Evolutionary conservation across 1,140 invertebrate genomes (phyloP).

Genomic region (Aphelenchoides avenae): DNA sequence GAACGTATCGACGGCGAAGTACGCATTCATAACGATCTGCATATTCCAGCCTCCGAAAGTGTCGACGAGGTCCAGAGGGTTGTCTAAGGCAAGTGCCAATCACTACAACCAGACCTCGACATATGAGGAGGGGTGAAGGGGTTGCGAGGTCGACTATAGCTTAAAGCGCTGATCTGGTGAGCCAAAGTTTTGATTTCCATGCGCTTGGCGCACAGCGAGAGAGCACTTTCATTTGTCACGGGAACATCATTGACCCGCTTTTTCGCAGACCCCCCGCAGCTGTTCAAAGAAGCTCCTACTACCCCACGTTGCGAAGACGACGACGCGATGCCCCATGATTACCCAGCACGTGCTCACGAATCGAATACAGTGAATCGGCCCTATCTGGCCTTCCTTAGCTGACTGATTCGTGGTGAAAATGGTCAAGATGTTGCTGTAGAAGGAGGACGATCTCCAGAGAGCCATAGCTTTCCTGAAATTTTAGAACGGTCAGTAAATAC

Average conservation of each 20-base stretch:
- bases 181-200: too few relatives aligned
- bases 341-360: constrained; percentile 44
- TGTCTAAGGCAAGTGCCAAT: not conserved
- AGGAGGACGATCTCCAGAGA: too few relatives aligned
- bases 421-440: too few relatives aligned
- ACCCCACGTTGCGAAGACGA: too few relatives aligned
- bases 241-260: too few relatives aligned
- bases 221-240: not conserved
- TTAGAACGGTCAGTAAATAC: too few relatives aligned
- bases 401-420: constrained; percentile 16
- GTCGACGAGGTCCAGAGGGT: constrained; percentile 19
- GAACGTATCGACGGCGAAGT: constrained; percentile 40
- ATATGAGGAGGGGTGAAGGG: too few relatives aligned
- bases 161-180: too few relatives aligned
- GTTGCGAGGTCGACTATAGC: too few relatives aligned
- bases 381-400: constrained; percentile 33
- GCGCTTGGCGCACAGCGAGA: constrained; percentile 10
- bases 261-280: too few relatives aligned
- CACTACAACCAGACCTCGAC: too few relatives aligned
- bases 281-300: not conserved
- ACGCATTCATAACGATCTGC: constrained; percentile 27
- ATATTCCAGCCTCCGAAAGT: constrained; percentile 11
- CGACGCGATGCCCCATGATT: constrained; percentile 30
- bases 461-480: too few relatives aligned
- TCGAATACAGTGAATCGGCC: constrained; percentile 34